A percentile compares a stretch with the other conserved stretches of the same genome.
These are phyloP conservation scores for Grammomys surdaster DNA, from an alignment of 2,113 vertebrate genomes.

Conservation along the genomic window DNA sequence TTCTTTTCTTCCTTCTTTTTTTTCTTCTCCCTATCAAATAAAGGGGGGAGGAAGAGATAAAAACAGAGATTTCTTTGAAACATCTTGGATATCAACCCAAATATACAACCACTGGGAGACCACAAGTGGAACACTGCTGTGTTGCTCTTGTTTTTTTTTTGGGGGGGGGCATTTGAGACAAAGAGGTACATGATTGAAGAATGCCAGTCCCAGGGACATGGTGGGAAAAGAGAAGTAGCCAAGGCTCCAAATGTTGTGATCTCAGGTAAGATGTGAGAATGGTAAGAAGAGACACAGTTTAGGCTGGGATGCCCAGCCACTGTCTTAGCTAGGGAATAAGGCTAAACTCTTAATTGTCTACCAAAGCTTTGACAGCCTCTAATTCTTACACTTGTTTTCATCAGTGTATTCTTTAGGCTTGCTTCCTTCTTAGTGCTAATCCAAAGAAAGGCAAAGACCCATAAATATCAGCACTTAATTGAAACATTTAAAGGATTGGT, in stretches of 20 bases:
- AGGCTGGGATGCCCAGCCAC: background rate
- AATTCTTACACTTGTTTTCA: background rate
- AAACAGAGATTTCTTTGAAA: constrained; percentile 81
- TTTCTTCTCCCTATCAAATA: constrained; percentile 17
- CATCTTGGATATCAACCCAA: constrained; percentile 73
- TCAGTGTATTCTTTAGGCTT: background rate
- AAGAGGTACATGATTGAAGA: background rate
- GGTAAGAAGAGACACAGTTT: background rate
- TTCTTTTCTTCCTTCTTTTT: constrained; percentile 64
- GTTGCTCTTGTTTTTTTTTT: background rate
- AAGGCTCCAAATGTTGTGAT: background rate
- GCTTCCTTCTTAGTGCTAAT: background rate
- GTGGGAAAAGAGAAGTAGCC: background rate
- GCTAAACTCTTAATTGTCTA: background rate
- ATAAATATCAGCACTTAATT: background rate
- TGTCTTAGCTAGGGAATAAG: background rate
- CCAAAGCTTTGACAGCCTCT: background rate
- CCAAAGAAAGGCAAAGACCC: constrained; percentile 32
- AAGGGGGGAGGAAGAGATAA: constrained; percentile 15
- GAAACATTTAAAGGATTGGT: background rate
- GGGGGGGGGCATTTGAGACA: background rate
- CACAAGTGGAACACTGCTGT: background rate
- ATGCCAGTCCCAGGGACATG: background rate
- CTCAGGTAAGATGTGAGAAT: background rate
- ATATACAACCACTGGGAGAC: constrained; percentile 45